A percentile compares a stretch with the other conserved stretches of the same genome.
These are phyloP conservation scores for Sphaerophoria taeniata DNA, from an alignment of 2,888 invertebrate genomes.

Conservation along the genomic window DNA sequence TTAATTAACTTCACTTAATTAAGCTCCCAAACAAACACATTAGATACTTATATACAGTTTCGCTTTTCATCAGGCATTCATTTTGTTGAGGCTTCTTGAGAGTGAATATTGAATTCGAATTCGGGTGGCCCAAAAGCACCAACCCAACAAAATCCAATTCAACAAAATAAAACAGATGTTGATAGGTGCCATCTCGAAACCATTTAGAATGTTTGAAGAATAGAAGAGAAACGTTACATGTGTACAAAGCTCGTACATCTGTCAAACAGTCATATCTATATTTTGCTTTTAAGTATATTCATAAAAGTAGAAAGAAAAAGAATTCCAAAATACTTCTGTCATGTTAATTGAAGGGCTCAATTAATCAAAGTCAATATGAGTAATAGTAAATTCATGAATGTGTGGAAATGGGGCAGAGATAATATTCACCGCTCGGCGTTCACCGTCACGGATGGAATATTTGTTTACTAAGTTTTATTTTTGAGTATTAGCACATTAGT, in stretches of 20 bases:
- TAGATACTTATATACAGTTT: conserved; percentile 49
- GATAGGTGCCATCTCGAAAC: conserved; percentile 39
- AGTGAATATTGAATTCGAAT: background rate
- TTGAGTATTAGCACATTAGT: no score
- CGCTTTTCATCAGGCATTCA: conserved; percentile 26
- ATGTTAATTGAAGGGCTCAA: conserved; percentile 68
- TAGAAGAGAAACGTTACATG: conserved; percentile 49
- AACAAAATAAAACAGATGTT: background rate
- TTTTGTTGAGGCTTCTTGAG: background rate
- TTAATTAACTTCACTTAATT: conserved; percentile 71
- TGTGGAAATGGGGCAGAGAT: conserved; percentile 20
- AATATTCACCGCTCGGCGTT: no score
- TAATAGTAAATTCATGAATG: conserved; percentile 48
- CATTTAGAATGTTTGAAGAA: conserved; percentile 14
- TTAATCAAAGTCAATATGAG: conserved; percentile 73
- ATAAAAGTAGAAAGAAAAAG: conserved; percentile 5
- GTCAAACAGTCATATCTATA: conserved; percentile 58
- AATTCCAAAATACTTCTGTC: conserved; percentile 49
- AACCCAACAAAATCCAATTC: background rate
- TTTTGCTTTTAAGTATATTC: conserved; percentile 18
- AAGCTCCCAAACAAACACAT: conserved; percentile 63
- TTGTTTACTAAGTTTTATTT: no score
- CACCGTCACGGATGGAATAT: no score
- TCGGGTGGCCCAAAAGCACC: background rate
- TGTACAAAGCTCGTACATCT: conserved; percentile 32